phyloP scores from a whole-genome alignment of 2,888 invertebrate genomes.

The Lepeophtheirus nordmannii region DNA sequence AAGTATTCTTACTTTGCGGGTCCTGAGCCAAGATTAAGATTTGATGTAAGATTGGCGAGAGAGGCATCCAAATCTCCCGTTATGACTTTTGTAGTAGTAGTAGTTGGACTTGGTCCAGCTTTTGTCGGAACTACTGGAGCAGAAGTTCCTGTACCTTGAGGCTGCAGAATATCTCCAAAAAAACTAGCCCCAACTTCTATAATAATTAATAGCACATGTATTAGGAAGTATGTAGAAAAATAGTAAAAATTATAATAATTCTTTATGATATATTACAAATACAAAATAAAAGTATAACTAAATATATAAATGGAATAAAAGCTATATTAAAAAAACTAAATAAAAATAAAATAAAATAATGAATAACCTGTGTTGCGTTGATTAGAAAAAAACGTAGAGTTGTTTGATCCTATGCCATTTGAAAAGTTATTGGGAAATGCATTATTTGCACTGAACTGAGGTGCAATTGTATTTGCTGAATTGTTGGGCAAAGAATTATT shows the following conservation, averaged over 20 bases:
- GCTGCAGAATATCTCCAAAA: conserved; percentile 53
- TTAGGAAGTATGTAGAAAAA: background rate
- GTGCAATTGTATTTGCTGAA: too few relatives aligned
- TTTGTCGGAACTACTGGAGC: conserved; percentile 25
- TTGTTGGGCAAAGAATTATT: background rate
- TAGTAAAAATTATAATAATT: too few relatives aligned
- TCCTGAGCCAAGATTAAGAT: conserved; percentile 42
- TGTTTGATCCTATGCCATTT: conserved; percentile 3
- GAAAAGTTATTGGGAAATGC: conserved; percentile 1
- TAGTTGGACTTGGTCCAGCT: conserved; percentile 34
- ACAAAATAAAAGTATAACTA: too few relatives aligned
- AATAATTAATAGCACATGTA: background rate
- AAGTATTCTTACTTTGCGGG: conserved; percentile 25
- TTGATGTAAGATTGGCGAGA: conserved; percentile 79
- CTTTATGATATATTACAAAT: too few relatives aligned
- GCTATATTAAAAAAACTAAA: too few relatives aligned
- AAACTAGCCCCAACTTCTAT: conserved; percentile 49
- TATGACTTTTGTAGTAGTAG: conserved; percentile 49
- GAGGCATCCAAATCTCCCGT: conserved; percentile 87
- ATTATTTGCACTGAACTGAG: background rate
- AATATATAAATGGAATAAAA: too few relatives aligned
- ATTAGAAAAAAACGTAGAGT: background rate
- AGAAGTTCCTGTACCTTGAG: conserved; percentile 34
- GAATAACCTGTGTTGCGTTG: background rate
- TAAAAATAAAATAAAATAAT: too few relatives aligned